Percentiles rank a stretch among this genome's conserved stretches.
Evolutionary conservation across 2,888 invertebrate species (phyloP).

Genomic region (Margaritifera margaritifera): DNA sequence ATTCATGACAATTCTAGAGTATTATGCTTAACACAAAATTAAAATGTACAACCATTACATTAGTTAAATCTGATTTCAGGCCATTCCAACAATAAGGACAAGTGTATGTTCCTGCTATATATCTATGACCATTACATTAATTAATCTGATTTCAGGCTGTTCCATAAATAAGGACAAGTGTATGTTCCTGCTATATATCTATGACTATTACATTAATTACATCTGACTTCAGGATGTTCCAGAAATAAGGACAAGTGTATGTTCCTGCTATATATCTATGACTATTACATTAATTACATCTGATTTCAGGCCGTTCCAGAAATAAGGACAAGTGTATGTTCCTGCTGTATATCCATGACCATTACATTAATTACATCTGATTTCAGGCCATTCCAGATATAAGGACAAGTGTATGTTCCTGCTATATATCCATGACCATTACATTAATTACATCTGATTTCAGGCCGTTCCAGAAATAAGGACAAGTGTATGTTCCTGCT

Average conservation of each 20-base stretch:
- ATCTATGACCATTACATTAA: conserved; percentile 86
- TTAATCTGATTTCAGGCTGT: too few species aligned
- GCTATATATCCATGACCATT: background rate
- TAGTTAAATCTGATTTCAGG: too few species aligned
- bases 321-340: conserved; percentile 74
- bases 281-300: conserved; percentile 83
- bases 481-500: too few species aligned
- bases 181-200: conserved; percentile 80
- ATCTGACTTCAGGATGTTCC: too few species aligned
- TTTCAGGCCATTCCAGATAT: too few species aligned
- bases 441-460: background rate
- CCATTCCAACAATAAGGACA: conserved; percentile 69
- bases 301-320: conserved; percentile 60
- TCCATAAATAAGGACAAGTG: conserved; percentile 72
- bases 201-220: conserved; percentile 85
- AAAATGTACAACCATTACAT: conserved; percentile 84
- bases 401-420: too few species aligned
- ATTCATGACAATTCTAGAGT: too few species aligned
- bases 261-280: conserved; percentile 83
- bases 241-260: conserved; percentile 73
- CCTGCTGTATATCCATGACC: conserved; percentile 84
- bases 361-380: conserved; percentile 83
- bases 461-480: too few species aligned
- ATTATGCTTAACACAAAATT: too few species aligned
- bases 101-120: conserved; percentile 78